phyloP scores from a whole-genome alignment of 1,140 invertebrate species.

The Camponotus floridanus region DNA sequence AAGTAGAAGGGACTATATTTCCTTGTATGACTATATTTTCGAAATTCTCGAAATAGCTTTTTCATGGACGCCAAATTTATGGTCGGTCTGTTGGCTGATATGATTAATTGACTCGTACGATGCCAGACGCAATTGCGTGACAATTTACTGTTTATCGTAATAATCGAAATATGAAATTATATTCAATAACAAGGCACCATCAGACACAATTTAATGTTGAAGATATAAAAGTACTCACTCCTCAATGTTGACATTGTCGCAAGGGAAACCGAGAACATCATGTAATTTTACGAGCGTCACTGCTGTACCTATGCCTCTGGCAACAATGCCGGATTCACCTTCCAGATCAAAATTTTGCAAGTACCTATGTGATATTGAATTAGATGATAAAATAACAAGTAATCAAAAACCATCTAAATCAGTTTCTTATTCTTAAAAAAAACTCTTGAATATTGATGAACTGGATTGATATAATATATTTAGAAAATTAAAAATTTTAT shows the following conservation, averaged over 20 bases:
- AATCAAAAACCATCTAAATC: conserved; percentile 18
- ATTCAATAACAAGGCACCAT: not conserved
- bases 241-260: conserved; percentile 85
- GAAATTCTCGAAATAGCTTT: conserved; percentile 57
- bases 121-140: conserved; percentile 47
- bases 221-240: conserved; percentile 87
- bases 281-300: conserved; percentile 90
- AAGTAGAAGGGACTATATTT: conserved; percentile 22
- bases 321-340: conserved; percentile 98
- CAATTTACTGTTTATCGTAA: conserved; percentile 11
- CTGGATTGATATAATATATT: not conserved
- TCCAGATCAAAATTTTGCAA: conserved; percentile 98
- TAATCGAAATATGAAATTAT: conserved; percentile 1
- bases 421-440: not conserved
- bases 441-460: not conserved
- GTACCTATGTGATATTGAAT: conserved; percentile 89
- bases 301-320: conserved; percentile 96
- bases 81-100: conserved; percentile 21
- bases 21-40: not conserved
- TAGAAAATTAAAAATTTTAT: not conserved
- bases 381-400: conserved; percentile 10
- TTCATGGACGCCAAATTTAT: conserved; percentile 43
- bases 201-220: not conserved
- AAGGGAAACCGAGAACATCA: conserved; percentile 81
- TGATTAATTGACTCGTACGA: conserved; percentile 30